Evolutionary conservation across 2,797 vertebrate species (phyloP), one percentile per base, ranked within the genome.

Genomic region (Poecilia gillii): DNA sequence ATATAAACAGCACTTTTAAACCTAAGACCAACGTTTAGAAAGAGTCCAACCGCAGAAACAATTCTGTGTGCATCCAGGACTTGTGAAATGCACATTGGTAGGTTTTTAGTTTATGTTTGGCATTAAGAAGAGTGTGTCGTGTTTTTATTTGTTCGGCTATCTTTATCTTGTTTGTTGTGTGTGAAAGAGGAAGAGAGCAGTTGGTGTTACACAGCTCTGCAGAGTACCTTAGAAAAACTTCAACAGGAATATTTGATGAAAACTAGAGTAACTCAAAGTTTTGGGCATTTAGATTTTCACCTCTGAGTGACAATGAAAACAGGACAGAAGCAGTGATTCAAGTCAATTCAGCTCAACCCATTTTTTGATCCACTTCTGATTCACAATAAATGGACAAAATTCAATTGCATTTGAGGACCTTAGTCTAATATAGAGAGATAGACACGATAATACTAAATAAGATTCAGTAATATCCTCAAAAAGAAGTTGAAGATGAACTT

Each of bases 181-280:
- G 81, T 88, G 6, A 51, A 51, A 51, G 49, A 51, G 20, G 23
- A 51, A 51, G 20, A 23, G 2, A 51, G 20, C 49, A 51, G 49
- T 23, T 51, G 7, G 23, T 53, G 49, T 53, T 53, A 23, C 49
- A 53, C 49, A 53, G 20, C 51, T 79, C 46, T 55, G 81, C 41
- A 0, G 25, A 57, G 68, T 75, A 51, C 55, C 49, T 64, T 28
- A 62, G 72, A 84, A 81, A 82, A 88, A 73, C 73, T 55, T 73
- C 78, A 41, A 53, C 78, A 83, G 90, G 66, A 85, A 86, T 89
- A 88, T 89, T 91, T 85, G 41, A 91, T 91, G 73, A 87, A 84
- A 77, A n/a, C 77, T 90, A 92, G 76, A 90, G 90, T 93, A 84
- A 92, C 91, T 93, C 73, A 93, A 36, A 66, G 62, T 23, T 36